phyloP scores from a whole-genome alignment of 1,140 invertebrate species.

The Drosophila lowei region DNA sequence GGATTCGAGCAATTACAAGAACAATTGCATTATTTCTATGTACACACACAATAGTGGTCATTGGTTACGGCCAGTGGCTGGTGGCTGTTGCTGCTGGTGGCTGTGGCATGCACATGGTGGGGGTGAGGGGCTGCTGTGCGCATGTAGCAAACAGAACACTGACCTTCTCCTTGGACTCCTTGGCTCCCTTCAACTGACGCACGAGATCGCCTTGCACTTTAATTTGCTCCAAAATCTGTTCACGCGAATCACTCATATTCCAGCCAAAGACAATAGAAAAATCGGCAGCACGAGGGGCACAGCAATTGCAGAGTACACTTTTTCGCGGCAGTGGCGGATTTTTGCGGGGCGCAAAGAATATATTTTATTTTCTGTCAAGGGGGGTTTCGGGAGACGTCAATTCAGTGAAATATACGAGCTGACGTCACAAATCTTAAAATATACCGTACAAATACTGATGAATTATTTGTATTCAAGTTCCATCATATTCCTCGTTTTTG shows the following conservation, averaged over 20 bases:
- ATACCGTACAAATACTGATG: too few species aligned
- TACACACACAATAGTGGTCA: constrained; percentile 39
- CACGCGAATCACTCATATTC: constrained; percentile 84
- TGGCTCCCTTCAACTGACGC: constrained; percentile 90
- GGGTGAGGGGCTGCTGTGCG: background rate
- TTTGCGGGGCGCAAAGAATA: too few species aligned
- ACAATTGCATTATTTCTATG: constrained; percentile 44
- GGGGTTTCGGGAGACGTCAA: too few species aligned
- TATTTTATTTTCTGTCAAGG: too few species aligned
- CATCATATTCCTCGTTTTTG: too few species aligned
- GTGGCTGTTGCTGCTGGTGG: background rate
- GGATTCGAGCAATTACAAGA: constrained; percentile 19
- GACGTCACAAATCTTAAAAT: too few species aligned
- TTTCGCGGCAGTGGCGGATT: too few species aligned
- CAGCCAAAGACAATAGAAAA: constrained; percentile 38
- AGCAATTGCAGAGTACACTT: constrained; percentile 1
- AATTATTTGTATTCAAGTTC: too few species aligned
- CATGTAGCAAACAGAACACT: constrained; percentile 43
- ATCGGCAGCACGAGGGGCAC: constrained; percentile 11
- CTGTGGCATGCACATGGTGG: constrained; percentile 5
- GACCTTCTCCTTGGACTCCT: constrained; percentile 89
- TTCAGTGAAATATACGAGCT: too few species aligned
- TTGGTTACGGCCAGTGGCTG: constrained; percentile 2
- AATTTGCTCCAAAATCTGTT: constrained; percentile 87
- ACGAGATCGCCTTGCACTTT: constrained; percentile 92